Base-by-base conservation (phyloP, 1,140 invertebrate genomes). In the Penaeus indicus region DNA sequence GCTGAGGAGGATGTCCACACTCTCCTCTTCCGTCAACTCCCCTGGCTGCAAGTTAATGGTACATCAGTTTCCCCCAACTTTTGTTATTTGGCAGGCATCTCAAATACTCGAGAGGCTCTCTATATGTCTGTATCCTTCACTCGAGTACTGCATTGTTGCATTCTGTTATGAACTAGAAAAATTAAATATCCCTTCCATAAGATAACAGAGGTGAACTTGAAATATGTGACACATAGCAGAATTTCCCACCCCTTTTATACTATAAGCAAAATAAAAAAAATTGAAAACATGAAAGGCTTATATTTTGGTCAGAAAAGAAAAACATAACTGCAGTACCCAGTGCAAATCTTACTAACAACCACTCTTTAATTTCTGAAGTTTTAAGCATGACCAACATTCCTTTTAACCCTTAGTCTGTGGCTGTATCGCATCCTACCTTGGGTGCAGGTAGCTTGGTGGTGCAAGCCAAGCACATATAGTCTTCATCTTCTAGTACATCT, bases 401-500 rank as follows among this genome's bases (percentile, higher is more conserved):
- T 32, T 72, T 42, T 84, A 64, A 78, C 77, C 75, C 32, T 85
- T 85, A 80, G 11, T 67, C 42, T 67, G 47, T 67, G 42, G 64
- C 47, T 21, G 63, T 63, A 89, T 38, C 60, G 22, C 64, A 83
- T 85, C 84, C 77, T 89, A 89, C 88, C 88, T 89, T 89, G 38
- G 75, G 54, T 72, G 64, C 21, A 67, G 77, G 77, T 78, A 78
- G 83, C 67, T 85, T 89, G 82, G 82, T 69, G 75, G 87, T 61
- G 92, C 94, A 94, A 87, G 92, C 89, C 75, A 92, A 94, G 93
- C 97, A 98, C 85, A 97, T 96, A 92, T 97, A 99, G 92, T 98
- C 97, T 92, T 98, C 97, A 90, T 98, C 96, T 88, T 97, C 97
- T 18, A 96, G 95, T 2, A 99, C 95, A 91, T 98, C 96, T 84